Conservation (phyloP, 2,888 invertebrate species). For the Acanthacorydalis orientalis region DNA sequence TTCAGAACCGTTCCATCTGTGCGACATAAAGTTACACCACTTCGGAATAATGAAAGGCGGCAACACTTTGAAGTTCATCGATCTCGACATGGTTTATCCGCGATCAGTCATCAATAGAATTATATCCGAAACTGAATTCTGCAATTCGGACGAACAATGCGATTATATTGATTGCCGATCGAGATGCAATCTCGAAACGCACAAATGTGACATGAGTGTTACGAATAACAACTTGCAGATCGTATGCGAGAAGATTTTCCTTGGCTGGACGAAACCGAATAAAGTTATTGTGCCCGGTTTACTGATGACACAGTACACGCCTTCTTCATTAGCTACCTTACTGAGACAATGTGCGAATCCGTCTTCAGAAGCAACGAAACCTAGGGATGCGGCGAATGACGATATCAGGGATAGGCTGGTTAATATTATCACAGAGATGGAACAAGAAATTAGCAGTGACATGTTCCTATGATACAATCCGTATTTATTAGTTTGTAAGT, state of each 20-base stretch:
- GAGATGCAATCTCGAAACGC: constrained; percentile 32
- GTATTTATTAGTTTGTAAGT: no score
- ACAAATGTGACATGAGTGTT: constrained; percentile 35
- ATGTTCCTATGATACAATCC: not conserved
- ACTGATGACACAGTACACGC: constrained; percentile 39
- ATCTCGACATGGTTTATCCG: constrained; percentile 44
- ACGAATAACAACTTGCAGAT: constrained; percentile 50
- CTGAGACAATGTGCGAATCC: constrained; percentile 42
- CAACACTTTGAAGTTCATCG: constrained; percentile 40
- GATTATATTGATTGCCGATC: constrained; percentile 49
- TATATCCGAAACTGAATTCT: constrained; percentile 26
- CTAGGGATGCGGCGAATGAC: constrained; percentile 29
- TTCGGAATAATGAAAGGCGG: constrained; percentile 38
- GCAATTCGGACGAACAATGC: constrained; percentile 43
- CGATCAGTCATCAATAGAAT: constrained; percentile 32
- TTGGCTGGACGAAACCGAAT: constrained; percentile 44
- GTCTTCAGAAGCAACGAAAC: constrained; percentile 25
- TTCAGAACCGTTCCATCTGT: constrained; percentile 43
- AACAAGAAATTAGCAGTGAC: constrained; percentile 13
- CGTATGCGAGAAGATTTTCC: constrained; percentile 44
- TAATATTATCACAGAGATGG: constrained; percentile 33
- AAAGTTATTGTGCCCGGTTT: constrained; percentile 41
- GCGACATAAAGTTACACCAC: constrained; percentile 49
- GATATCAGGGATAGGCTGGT: constrained; percentile 32
- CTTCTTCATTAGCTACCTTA: constrained; percentile 35